These are phyloP conservation scores for Craseonycteris thonglongyai DNA, from an alignment of 2,113 vertebrate species.

Conservation along the genomic window DNA sequence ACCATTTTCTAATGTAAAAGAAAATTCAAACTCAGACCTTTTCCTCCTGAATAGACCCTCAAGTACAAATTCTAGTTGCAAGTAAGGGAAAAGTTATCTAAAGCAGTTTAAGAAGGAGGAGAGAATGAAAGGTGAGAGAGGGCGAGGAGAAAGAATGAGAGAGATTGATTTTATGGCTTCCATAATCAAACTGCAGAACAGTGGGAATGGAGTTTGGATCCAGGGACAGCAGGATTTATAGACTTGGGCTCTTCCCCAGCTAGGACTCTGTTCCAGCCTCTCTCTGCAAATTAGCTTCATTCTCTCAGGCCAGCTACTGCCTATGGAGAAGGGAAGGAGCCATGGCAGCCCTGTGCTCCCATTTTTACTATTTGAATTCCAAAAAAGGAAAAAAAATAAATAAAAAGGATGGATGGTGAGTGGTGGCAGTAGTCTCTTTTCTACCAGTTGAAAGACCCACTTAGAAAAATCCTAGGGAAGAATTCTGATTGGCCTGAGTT, in stretches of 20 bases:
- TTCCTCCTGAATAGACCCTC: not conserved
- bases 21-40: not conserved
- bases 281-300: not conserved
- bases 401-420: not conserved
- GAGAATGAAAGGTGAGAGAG: not conserved
- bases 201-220: not conserved
- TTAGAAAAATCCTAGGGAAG: not conserved
- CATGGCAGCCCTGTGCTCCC: not conserved
- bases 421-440: not conserved
- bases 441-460: not conserved
- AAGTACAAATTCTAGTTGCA: constrained; percentile 21
- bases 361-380: not conserved
- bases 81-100: not conserved
- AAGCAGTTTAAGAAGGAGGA: not conserved
- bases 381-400: not conserved
- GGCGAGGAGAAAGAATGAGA: not conserved
- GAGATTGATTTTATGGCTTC: not conserved
- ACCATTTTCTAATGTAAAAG: not conserved
- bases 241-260: not conserved
- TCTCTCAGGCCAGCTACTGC: not conserved
- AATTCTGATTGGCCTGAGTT: not conserved
- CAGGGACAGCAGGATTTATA: not conserved
- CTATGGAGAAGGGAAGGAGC: not conserved
- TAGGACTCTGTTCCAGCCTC: not conserved
- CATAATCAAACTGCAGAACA: not conserved